phyloP scores from a whole-genome alignment of 2,797 vertebrate species.

The Hozukius guyotensis region DNA sequence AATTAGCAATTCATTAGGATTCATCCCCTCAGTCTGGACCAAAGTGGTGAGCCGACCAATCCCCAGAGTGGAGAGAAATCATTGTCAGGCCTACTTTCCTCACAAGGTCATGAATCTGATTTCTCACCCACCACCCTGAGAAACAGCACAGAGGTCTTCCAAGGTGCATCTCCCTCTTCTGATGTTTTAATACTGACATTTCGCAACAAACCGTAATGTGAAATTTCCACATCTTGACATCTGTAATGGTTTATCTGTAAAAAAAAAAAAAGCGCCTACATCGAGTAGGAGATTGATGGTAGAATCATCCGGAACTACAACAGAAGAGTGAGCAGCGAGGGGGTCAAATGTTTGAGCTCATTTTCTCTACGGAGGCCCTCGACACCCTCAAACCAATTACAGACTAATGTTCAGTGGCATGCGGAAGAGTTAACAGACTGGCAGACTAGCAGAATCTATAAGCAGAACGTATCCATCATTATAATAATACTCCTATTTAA shows the following conservation, averaged over 20 bases:
- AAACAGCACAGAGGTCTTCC: not conserved
- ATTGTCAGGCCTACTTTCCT: not conserved
- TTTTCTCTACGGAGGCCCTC: constrained; percentile 55
- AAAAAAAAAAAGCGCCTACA: not conserved
- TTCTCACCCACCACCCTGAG: not conserved
- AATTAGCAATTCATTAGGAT: not conserved
- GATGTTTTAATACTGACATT: constrained; percentile 12
- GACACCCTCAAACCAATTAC: constrained; percentile 77
- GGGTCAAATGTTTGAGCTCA: constrained; percentile 60
- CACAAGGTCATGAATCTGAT: not conserved
- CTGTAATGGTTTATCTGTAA: constrained; percentile 24
- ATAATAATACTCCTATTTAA: constrained; percentile 97
- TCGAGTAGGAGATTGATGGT: constrained; percentile 26
- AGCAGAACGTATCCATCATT: constrained; percentile 79
- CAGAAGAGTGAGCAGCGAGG: constrained; percentile 2
- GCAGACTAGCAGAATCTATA: constrained; percentile 43
- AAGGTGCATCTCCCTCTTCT: not conserved
- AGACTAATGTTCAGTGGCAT: constrained; percentile 46
- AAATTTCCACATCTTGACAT: constrained; percentile 29
- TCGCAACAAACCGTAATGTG: not conserved
- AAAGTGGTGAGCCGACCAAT: not conserved
- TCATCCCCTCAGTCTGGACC: not conserved
- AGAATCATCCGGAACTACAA: constrained; percentile 23
- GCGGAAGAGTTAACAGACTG: constrained; percentile 55
- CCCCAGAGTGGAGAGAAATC: not conserved